Base-by-base conservation (phyloP, 2,888 invertebrate genomes). In the Nesidiocoris tenuis region DNA sequence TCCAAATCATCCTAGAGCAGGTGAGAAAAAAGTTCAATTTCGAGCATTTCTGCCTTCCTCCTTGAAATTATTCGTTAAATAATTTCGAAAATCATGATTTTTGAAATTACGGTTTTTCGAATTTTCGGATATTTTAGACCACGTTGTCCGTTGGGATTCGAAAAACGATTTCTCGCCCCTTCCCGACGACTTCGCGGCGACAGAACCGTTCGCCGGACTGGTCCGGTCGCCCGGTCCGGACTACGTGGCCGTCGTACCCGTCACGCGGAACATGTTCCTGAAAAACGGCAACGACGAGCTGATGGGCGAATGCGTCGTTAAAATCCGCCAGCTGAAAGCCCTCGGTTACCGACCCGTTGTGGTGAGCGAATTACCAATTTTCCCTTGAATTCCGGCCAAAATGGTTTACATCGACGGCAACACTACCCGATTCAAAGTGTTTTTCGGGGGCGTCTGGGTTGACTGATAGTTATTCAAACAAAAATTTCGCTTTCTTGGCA, bases 1-100 rank as follows among this genome's bases (percentile, higher is more conserved):
- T 78, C 90, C 92, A 7, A 91, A 93, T 80, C 89, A 87, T 81
- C 85, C 87, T 79, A 86, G 87, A 82, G 86, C 89, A 81, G 89
- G 88, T 88, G 83, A 54, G 75, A 54, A 2, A 25, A 16, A 23
- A 18, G 7, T 7, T 7, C 39, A 0, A 18, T 54, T 22, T 5
- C 9, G 7, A 64, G 17, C 7, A 39, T 17, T 66, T 39, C 21
- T 21, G 7, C 24, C 16, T 18, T n/a, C n/a, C n/a, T n/a, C n/a
- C n/a, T 57, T 57, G 19, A 23, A 61, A 16, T 70, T 70, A 9
- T 23, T 59, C 12, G 7, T 59, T 18, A 12, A 5, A 5, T 59
- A 5, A 12, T 5, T 12, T 59, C 7, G 17, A 59, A 12, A 54
- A 12, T 12, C n/a, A 2, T 2, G 56, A 17, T n/a, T n/a, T n/a